Evolutionary conservation across 2,797 vertebrate species (phyloP), one percentile per base, ranked within the genome.

Genomic region (Euphonia xanthogaster): DNA sequence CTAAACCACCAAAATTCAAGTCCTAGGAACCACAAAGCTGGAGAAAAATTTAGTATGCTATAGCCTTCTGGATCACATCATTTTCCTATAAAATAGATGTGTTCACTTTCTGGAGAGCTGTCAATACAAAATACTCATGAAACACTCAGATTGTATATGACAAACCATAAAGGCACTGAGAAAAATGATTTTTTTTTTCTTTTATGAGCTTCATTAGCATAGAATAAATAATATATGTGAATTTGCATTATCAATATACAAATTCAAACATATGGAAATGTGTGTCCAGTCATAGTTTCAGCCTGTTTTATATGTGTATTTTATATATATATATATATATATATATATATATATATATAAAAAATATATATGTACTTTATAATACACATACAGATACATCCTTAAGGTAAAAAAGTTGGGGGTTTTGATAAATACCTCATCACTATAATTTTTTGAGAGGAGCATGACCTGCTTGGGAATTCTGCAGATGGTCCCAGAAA

Each of bases 291-390:
- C 45, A 71, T 80, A 62, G 39, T 77, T 67, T 65, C n/a, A 48
- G 23, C 20, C 3, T 30, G 8, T 2, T 9, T 54, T n/a, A 7
- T n/a, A 5, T 20, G 0, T 39, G 1, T 25, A 1, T 57, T 14
- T 6, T 71, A 2, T 39, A 5, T 23, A 5, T 50, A 5, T 19
- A 12, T 31, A 51, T 21, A 14, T 25, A 30, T 50, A 5, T 18
- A 12, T 27, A 51, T 21, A 21, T 25, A 33, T 55, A 2, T 35
- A 5, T 23, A 5, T 50, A 5, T 18, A 12, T 27, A 51, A 18
- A 20, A 21, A 33, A 37, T 39, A 39, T 9, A 12, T 27, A 19
- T 19, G 1, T 35, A 13, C 24, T 18, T 68, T 48, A 14, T 13
- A 60, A 54, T 62, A 50, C 7, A 75, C 3, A 31, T 4, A 48